A percentile compares a stretch with the other conserved stretches of the same genome.
phyloP scores from a whole-genome alignment of 2,113 vertebrate genomes.

The Bambusicola thoracicus region DNA sequence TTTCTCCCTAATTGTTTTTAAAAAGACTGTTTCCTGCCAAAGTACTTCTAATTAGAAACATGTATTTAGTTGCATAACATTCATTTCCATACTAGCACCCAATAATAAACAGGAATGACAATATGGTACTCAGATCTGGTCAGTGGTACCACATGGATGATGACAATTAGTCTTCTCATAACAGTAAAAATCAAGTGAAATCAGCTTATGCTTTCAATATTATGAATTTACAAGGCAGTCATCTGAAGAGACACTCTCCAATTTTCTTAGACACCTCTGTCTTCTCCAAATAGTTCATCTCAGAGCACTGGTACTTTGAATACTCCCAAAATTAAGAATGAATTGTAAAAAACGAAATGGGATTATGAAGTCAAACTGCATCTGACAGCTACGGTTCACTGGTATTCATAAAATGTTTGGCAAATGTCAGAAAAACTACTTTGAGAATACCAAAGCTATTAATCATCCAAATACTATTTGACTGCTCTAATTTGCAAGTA shows the following conservation, averaged over 20 bases:
- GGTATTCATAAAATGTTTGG: slow-evolving; percentile 8
- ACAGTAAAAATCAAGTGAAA: neutral
- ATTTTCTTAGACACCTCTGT: neutral
- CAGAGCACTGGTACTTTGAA: neutral
- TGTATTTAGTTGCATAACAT: neutral
- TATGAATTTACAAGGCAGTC: neutral
- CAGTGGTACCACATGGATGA: neutral
- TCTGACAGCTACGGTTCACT: slow-evolving; percentile 13
- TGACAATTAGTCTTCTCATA: neutral
- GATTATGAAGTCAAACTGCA: neutral
- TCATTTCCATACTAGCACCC: neutral
- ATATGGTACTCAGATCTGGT: neutral
- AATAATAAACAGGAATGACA: neutral
- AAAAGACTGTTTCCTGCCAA: neutral
- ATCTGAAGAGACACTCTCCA: neutral
- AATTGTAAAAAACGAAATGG: neutral
- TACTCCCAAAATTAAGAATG: neutral
- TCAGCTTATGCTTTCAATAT: neutral
- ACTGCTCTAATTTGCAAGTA: slow-evolving; percentile 14
- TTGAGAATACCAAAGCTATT: slow-evolving; percentile 38
- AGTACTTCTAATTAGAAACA: slow-evolving; percentile 37
- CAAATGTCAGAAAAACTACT: slow-evolving; percentile 25
- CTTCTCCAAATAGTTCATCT: neutral
- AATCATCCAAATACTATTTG: slow-evolving; percentile 24
- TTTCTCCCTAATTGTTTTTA: too few relatives aligned